phyloP scores from a whole-genome alignment of 2,888 invertebrate species.

The Campaea margaritaria region DNA sequence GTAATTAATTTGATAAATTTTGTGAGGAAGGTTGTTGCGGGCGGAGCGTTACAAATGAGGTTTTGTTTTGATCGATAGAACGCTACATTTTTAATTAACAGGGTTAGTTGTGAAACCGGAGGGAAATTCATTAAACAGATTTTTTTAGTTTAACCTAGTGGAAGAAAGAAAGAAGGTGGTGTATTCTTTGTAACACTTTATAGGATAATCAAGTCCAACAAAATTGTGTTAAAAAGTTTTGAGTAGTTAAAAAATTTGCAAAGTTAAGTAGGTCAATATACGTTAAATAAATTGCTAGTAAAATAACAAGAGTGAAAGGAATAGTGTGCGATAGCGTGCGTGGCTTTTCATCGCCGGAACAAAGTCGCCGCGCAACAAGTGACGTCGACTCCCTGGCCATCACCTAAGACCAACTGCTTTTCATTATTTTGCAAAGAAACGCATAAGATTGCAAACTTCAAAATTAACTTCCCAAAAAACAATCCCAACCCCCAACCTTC shows the following conservation, averaged over 20 bases:
- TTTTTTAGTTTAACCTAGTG: too few species aligned
- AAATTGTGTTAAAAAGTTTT: neutral
- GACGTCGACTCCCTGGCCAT: conserved; percentile 63
- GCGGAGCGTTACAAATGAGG: neutral
- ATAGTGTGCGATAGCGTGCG: conserved; percentile 77
- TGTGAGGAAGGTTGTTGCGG: conserved; percentile 1
- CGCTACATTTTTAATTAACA: neutral
- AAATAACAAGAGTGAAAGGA: conserved; percentile 64
- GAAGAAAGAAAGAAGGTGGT: too few species aligned
- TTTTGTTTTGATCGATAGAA: neutral
- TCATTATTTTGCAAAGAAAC: conserved; percentile 47
- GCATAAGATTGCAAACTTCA: conserved; percentile 36
- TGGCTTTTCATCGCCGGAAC: conserved; percentile 78
- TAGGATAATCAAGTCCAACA: neutral
- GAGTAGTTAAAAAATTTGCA: conserved; percentile 9
- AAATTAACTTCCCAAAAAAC: conserved; percentile 25
- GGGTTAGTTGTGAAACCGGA: too few species aligned
- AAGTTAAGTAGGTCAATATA: conserved; percentile 12
- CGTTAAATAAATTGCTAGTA: conserved; percentile 64
- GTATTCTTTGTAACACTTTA: too few species aligned
- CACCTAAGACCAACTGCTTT: conserved; percentile 60
- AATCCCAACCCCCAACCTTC: conserved; percentile 25
- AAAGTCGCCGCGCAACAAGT: conserved; percentile 81
- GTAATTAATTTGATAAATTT: conserved; percentile 28
- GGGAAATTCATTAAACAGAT: neutral